Evolutionary conservation across 1,140 invertebrate genomes (phyloP).

Genomic region (Drosophila subobscura): DNA sequence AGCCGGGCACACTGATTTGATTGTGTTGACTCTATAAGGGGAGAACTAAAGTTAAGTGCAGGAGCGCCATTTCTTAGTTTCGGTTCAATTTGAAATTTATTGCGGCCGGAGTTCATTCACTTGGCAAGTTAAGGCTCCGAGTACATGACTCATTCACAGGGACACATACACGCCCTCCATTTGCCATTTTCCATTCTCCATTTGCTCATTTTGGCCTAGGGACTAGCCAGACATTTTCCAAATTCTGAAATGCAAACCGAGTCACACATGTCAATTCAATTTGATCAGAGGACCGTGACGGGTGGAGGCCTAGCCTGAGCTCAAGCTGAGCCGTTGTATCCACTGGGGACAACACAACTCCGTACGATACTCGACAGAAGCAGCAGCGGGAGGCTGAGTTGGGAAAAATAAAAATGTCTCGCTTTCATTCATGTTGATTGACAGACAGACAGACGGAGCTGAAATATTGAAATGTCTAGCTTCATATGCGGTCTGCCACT

Average conservation of each 20-base stretch:
- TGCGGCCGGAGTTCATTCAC: constrained; percentile 77
- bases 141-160: constrained; percentile 71
- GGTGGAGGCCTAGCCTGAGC: constrained; percentile 23
- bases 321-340: constrained; percentile 24
- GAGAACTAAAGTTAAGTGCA: constrained; percentile 67
- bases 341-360: constrained; percentile 25
- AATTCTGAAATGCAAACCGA: constrained; percentile 49
- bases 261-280: constrained; percentile 76
- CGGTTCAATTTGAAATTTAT: constrained; percentile 76
- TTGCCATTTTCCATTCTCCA: constrained; percentile 12
- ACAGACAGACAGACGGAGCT: constrained; percentile 31
- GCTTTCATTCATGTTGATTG: constrained; percentile 54
- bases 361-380: not conserved
- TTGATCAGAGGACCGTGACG: constrained; percentile 56
- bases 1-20: constrained; percentile 35
- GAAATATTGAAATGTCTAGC: constrained; percentile 15
- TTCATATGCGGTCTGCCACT: constrained; percentile 12
- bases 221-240: constrained; percentile 21
- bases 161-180: constrained; percentile 17
- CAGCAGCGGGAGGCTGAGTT: not conserved
- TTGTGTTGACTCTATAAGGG: constrained; percentile 63
- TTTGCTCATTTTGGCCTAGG: constrained; percentile 42
- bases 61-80: constrained; percentile 33
- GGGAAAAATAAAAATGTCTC: constrained; percentile 59
- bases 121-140: constrained; percentile 73